A percentile compares a stretch with the other conserved stretches of the same genome.
These are phyloP conservation scores for Sphaeridia pumilis DNA, from an alignment of 2,888 invertebrate genomes.

Conservation along the genomic window DNA sequence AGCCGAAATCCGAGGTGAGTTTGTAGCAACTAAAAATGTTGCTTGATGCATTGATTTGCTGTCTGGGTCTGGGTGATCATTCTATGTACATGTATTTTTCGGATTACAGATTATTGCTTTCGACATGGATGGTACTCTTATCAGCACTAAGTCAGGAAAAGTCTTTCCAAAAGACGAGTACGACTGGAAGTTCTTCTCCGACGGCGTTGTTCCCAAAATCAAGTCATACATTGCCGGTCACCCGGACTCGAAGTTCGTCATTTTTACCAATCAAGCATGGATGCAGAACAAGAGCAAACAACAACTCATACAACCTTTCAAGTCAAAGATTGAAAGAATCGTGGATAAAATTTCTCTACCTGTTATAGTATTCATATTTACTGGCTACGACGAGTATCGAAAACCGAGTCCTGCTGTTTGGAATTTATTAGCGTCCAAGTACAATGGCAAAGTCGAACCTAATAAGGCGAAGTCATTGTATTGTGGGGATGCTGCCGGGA, in stretches of 20 bases:
- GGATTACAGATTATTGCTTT: conserved; percentile 79
- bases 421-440: conserved; percentile 55
- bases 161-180: conserved; percentile 67
- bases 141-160: conserved; percentile 78
- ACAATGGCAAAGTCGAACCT: conserved; percentile 56
- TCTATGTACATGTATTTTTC: too few relatives aligned
- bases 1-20: conserved; percentile 25
- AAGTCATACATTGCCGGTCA: conserved; percentile 48
- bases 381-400: conserved; percentile 58
- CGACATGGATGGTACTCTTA: conserved; percentile 89
- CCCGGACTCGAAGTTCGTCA: conserved; percentile 65
- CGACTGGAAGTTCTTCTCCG: conserved; percentile 74
- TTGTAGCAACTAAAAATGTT: too few relatives aligned
- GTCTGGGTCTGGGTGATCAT: too few relatives aligned
- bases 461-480: conserved; percentile 59
- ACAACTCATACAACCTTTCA: conserved; percentile 52
- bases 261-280: conserved; percentile 84
- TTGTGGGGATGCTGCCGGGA: conserved; percentile 87
- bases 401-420: conserved; percentile 90
- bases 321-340: conserved; percentile 67
- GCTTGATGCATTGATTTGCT: too few relatives aligned
- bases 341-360: conserved; percentile 60
- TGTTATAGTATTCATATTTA: conserved; percentile 65
- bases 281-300: conserved; percentile 53
- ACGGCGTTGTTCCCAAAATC: conserved; percentile 52